Evolutionary conservation across 2,888 invertebrate species (phyloP).

Genomic region (Chloromyia formosa): DNA sequence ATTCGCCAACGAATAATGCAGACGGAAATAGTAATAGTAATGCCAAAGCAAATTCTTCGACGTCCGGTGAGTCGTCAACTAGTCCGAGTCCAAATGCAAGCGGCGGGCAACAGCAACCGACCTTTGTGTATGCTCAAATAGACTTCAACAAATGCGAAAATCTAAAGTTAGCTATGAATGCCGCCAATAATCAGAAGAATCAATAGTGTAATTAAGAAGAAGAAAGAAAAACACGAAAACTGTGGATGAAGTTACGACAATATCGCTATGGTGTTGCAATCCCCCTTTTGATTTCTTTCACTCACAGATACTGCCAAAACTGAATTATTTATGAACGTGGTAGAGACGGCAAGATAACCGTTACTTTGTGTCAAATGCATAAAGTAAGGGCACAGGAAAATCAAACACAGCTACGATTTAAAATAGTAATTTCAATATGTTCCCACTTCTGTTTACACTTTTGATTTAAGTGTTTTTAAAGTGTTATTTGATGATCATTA

Average conservation of each 20-base stretch:
- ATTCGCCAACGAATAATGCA: slow-evolving; percentile 51
- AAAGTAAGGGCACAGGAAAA: slow-evolving; percentile 4
- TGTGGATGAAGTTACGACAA: background rate
- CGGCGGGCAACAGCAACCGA: slow-evolving; percentile 57
- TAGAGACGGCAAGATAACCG: background rate
- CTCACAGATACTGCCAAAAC: slow-evolving; percentile 27
- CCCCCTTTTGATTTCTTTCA: background rate
- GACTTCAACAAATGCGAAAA: slow-evolving; percentile 77
- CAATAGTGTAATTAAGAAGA: background rate
- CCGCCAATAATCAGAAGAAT: slow-evolving; percentile 39
- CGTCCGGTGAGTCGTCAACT: slow-evolving; percentile 55
- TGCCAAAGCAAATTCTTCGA: slow-evolving; percentile 53
- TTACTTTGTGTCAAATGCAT: background rate
- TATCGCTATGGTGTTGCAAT: background rate
- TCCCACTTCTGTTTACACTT: background rate
- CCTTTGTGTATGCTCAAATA: slow-evolving; percentile 80
- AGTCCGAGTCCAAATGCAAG: slow-evolving; percentile 57
- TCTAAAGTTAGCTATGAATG: slow-evolving; percentile 56
- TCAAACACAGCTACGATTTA: background rate
- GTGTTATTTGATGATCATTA: background rate
- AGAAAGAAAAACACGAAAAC: background rate
- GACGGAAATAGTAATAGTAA: slow-evolving; percentile 51
- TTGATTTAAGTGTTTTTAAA: slow-evolving; percentile 7
- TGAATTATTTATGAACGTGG: slow-evolving; percentile 9
- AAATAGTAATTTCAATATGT: background rate